Evolutionary conservation across 2,888 invertebrate genomes (phyloP).

Genomic region (Pandemis cinnamomeana): DNA sequence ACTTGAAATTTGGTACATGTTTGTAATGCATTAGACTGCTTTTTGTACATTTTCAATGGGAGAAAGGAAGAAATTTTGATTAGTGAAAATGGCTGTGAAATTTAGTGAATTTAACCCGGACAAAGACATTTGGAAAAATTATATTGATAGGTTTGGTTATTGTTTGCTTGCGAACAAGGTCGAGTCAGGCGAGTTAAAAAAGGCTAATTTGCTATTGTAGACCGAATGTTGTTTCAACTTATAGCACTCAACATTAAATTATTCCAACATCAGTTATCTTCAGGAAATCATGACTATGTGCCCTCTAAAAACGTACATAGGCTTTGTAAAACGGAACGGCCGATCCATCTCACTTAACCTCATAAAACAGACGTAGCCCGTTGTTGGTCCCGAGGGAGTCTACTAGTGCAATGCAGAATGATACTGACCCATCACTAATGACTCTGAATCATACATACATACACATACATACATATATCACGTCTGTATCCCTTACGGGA

Average conservation of each 20-base stretch:
- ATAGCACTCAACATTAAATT: not conserved
- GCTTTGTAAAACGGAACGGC: constrained; percentile 28
- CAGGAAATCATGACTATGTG: not conserved
- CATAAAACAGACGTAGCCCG: constrained; percentile 30
- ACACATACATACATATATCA: too few species aligned
- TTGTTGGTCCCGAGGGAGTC: constrained; percentile 15
- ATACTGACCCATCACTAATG: constrained; percentile 14
- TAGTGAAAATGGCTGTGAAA: too few species aligned
- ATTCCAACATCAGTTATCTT: not conserved
- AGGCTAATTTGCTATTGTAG: not conserved
- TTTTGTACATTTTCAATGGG: too few species aligned
- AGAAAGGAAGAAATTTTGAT: too few species aligned
- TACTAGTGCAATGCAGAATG: constrained; percentile 25
- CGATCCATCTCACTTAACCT: constrained; percentile 39
- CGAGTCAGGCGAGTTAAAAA: not conserved
- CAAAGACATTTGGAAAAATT: not conserved
- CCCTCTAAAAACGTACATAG: not conserved
- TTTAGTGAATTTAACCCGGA: too few species aligned
- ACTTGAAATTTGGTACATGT: too few species aligned
- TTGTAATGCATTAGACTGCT: too few species aligned
- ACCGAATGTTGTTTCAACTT: too few species aligned
- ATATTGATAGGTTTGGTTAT: not conserved
- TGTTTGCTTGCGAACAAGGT: not conserved
- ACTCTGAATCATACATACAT: not conserved
- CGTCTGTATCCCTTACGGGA: too few species aligned